A percentile compares a stretch with the other conserved stretches of the same genome.
Conservation (phyloP, 2,113 vertebrate genomes). For the Hymenochirus boettgeri region DNA sequence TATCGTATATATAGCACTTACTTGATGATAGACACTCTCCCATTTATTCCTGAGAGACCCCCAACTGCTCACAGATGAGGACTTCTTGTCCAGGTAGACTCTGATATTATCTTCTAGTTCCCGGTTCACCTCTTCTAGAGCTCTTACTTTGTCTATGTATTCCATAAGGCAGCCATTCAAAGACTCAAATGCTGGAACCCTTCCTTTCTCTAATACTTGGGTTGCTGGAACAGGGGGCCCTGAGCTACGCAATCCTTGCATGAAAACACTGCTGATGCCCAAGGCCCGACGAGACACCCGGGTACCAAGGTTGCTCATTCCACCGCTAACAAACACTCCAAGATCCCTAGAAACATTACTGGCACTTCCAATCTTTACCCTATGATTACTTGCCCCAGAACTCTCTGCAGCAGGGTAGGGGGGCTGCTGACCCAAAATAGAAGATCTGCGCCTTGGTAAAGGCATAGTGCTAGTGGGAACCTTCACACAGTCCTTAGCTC, state of each 20-base stretch:
- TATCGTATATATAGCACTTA: constrained; percentile 54
- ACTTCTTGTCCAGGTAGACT: constrained; percentile 76
- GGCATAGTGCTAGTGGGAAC: constrained; percentile 63
- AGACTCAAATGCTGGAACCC: constrained; percentile 57
- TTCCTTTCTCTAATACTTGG: constrained; percentile 58
- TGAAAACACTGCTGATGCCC: constrained; percentile 89
- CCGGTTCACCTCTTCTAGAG: constrained; percentile 81
- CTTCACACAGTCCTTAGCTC: constrained; percentile 38
- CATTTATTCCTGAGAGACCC: constrained; percentile 68
- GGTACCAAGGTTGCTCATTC: constrained; percentile 67
- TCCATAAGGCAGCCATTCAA: constrained; percentile 80
- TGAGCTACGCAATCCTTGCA: constrained; percentile 82
- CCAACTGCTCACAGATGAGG: constrained; percentile 68
- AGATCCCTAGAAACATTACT: constrained; percentile 50
- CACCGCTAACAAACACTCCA: constrained; percentile 68
- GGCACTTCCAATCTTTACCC: constrained; percentile 48
- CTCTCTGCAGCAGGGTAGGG: constrained; percentile 50
- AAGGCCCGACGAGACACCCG: constrained; percentile 83
- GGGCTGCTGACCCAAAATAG: constrained; percentile 71
- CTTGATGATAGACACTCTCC: constrained; percentile 83
- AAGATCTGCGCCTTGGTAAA: constrained; percentile 76
- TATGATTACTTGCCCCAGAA: constrained; percentile 54
- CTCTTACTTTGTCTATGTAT: constrained; percentile 83
- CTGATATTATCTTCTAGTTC: constrained; percentile 86
- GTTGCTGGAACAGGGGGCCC: constrained; percentile 57